Base-by-base conservation (phyloP, 2,113 vertebrate species). In the Silurus asotus region DNA sequence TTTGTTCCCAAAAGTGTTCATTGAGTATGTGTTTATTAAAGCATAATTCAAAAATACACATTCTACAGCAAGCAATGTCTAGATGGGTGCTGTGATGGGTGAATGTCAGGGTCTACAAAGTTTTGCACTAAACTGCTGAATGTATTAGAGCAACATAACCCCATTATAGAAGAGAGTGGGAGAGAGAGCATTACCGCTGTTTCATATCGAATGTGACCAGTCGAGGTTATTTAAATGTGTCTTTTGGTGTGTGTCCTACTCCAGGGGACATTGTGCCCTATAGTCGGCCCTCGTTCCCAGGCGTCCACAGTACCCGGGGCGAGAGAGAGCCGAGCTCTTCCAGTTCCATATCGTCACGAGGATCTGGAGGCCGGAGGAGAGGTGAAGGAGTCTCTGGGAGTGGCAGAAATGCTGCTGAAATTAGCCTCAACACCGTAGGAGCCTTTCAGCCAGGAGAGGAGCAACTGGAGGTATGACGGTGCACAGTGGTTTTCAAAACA, bases 341-440 rank as follows among this genome's bases (percentile, higher is more conserved):
- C 89, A 98, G 98, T 91, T 99, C 97, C 59, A 96, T 99, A 97
- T 99, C 98, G 19, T 99, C 98, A 65, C 94, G 97, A 93, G 98
- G 98, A 20, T 99, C 98, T 20, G 98, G 97, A 89, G 96, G 96
- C 25, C 95, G 96, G 88, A 96, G 97, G 91, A 96, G 97, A 94
- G 95, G 94, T 88, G 98, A 98, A 82, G 93, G 93, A 90, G 89
- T 94, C 92, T 88, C 91, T 62, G 95, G 93, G 58, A 93, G 94
- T 87, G 95, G 97, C 92, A 96, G 97, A 91, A 98, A 97, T 92
- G 95, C 96, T 88, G 85, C 90, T 83, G 95, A 95, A 65, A 94
- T 97, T 89, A 95, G 96, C 93, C 96, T 97, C 94, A 96, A 96
- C 90, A 95, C 97, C 86, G 94, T 96, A 89, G 97, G 96, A 94